phyloP scores from a whole-genome alignment of 2,113 vertebrate genomes.

The Mus musculus region DNA sequence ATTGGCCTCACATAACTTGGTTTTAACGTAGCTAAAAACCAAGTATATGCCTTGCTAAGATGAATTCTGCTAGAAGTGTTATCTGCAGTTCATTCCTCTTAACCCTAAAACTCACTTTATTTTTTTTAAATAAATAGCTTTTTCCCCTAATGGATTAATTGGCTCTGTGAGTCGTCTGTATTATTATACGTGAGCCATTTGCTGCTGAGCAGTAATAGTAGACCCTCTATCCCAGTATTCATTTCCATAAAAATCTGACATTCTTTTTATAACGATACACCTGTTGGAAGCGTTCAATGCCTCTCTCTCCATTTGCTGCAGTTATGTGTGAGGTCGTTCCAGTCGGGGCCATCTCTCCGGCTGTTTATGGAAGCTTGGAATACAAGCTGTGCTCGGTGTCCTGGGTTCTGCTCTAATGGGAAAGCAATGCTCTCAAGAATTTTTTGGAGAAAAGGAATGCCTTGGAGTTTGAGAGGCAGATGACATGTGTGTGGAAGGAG shows the following conservation, averaged over 20 bases:
- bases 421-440: constrained; percentile 62
- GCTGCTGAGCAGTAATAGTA: constrained; percentile 76
- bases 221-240: constrained; percentile 68
- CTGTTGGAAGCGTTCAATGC: constrained; percentile 78
- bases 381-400: constrained; percentile 53
- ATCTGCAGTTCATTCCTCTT: constrained; percentile 82
- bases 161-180: constrained; percentile 81
- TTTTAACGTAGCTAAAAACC: constrained; percentile 83
- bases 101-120: constrained; percentile 76
- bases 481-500: constrained; percentile 31
- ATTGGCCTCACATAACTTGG: constrained; percentile 78
- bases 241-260: constrained; percentile 77
- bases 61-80: constrained; percentile 84
- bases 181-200: constrained; percentile 81
- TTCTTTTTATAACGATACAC: constrained; percentile 84
- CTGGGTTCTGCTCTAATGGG: constrained; percentile 63
- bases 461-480: constrained; percentile 67
- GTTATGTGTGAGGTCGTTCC: constrained; percentile 67
- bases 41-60: constrained; percentile 74
- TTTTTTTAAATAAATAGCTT: constrained; percentile 82
- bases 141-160: constrained; percentile 87
- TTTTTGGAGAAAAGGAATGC: constrained; percentile 65
- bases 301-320: constrained; percentile 71
- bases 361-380: constrained; percentile 74
- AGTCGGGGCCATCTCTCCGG: constrained; percentile 60